Percentiles rank a stretch among this genome's conserved stretches.
Evolutionary conservation across 2,888 invertebrate genomes (phyloP).

Genomic region (Blomia tropicalis): DNA sequence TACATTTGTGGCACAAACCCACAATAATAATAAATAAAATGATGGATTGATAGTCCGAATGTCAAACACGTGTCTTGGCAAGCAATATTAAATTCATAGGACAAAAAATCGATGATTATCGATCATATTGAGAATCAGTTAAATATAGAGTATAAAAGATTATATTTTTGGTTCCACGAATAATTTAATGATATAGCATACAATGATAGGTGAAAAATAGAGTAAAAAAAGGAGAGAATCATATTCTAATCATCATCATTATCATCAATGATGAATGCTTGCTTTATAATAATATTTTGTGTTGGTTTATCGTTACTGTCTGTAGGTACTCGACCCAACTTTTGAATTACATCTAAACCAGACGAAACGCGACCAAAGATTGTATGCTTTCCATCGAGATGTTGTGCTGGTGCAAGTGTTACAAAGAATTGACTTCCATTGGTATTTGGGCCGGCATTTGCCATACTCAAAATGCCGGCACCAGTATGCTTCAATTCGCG

Average conservation of each 20-base stretch:
- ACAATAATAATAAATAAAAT: too few relatives aligned
- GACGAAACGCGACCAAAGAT: slow-evolving; percentile 76
- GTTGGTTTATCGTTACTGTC: slow-evolving; percentile 81
- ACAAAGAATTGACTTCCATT: slow-evolving; percentile 99
- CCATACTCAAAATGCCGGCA: slow-evolving; percentile 83
- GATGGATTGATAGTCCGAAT: too few relatives aligned
- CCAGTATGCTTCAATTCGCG: slow-evolving; percentile 87
- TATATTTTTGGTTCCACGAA: neutral
- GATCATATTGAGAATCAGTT: too few relatives aligned
- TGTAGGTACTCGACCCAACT: slow-evolving; percentile 83
- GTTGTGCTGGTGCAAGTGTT: slow-evolving; percentile 85
- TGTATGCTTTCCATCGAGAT: slow-evolving; percentile 92
- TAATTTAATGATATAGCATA: neutral
- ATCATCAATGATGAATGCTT: slow-evolving; percentile 1
- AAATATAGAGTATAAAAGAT: neutral
- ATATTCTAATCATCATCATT: too few relatives aligned
- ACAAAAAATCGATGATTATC: too few relatives aligned
- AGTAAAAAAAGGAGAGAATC: neutral
- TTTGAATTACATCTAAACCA: slow-evolving; percentile 77
- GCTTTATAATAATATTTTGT: slow-evolving; percentile 58
- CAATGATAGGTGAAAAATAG: neutral
- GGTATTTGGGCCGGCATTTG: slow-evolving; percentile 87
- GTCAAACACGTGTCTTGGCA: too few relatives aligned
- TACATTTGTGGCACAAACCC: too few relatives aligned
- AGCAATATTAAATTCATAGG: too few relatives aligned